phyloP scores from a whole-genome alignment of 2,888 invertebrate species.

The Drosophila rellima region DNA sequence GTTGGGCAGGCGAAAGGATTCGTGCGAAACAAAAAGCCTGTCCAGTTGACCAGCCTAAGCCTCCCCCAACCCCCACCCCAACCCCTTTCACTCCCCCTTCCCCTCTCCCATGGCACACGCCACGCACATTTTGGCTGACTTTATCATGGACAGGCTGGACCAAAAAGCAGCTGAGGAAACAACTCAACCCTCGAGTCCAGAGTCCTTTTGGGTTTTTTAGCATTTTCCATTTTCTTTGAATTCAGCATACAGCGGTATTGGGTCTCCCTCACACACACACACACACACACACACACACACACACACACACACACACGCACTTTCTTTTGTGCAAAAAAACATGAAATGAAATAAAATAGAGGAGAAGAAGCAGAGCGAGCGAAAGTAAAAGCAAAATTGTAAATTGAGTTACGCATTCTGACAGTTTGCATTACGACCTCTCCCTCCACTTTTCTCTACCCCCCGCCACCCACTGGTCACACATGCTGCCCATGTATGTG shows the following conservation, averaged over 20 bases:
- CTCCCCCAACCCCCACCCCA: background rate
- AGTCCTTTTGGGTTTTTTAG: slow-evolving; percentile 67
- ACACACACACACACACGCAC: slow-evolving; percentile 29
- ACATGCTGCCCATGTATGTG: slow-evolving; percentile 55
- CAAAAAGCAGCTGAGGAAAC: slow-evolving; percentile 30
- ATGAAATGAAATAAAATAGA: slow-evolving; percentile 30
- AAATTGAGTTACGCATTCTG: slow-evolving; percentile 83
- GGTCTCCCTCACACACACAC: slow-evolving; percentile 29
- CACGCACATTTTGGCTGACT: slow-evolving; percentile 77
- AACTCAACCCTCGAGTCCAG: slow-evolving; percentile 49
- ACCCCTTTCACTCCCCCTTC: background rate
- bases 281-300: slow-evolving; percentile 27
- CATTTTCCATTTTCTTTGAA: slow-evolving; percentile 82
- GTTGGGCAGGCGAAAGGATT: slow-evolving; percentile 66
- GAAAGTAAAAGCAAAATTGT: slow-evolving; percentile 75
- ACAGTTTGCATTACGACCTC: slow-evolving; percentile 83
- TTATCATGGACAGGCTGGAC: slow-evolving; percentile 64
- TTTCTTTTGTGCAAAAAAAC: slow-evolving; percentile 74
- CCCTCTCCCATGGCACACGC: slow-evolving; percentile 46
- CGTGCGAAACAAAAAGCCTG: slow-evolving; percentile 76
- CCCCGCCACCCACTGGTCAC: slow-evolving; percentile 41
- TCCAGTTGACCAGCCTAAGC: slow-evolving; percentile 65
- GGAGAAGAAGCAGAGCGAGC: slow-evolving; percentile 15
- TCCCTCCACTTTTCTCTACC: slow-evolving; percentile 27
- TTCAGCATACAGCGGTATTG: slow-evolving; percentile 58